These are phyloP conservation scores for Iphiclides podalirius DNA, from an alignment of 2,888 invertebrate genomes.

Conservation along the genomic window DNA sequence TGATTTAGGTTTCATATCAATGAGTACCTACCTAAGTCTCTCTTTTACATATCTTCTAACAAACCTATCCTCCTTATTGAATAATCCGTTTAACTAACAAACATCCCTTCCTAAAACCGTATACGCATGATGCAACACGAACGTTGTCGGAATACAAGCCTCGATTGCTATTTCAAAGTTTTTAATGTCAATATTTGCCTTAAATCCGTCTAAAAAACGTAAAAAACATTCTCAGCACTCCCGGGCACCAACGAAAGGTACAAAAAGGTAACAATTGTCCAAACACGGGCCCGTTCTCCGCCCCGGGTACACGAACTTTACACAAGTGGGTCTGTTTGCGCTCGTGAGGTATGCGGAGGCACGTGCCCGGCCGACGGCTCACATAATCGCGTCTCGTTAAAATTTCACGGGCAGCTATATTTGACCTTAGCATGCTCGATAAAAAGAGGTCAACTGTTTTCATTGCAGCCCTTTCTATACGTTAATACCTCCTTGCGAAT, in stretches of 20 bases:
- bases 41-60: too few relatives aligned
- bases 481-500: too few relatives aligned
- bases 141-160: too few relatives aligned
- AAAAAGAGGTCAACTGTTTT: background rate
- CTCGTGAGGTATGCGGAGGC: constrained; percentile 4
- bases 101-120: too few relatives aligned
- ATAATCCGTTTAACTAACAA: too few relatives aligned
- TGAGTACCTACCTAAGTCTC: too few relatives aligned
- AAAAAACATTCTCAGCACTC: background rate
- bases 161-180: too few relatives aligned
- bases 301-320: constrained; percentile 35
- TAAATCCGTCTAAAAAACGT: too few relatives aligned
- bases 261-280: constrained; percentile 14
- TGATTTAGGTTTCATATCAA: too few relatives aligned
- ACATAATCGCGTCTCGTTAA: constrained; percentile 12
- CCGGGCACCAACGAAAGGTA: background rate
- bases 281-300: constrained; percentile 26
- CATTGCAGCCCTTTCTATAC: background rate
- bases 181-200: too few relatives aligned
- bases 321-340: constrained; percentile 15
- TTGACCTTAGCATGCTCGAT: constrained; percentile 8
- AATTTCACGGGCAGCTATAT: constrained; percentile 10
- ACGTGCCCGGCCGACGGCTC: constrained; percentile 8
- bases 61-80: too few relatives aligned
- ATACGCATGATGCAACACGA: too few relatives aligned